phyloP scores from a whole-genome alignment of 2,113 vertebrate species.

The Acanthisitta chloris region DNA sequence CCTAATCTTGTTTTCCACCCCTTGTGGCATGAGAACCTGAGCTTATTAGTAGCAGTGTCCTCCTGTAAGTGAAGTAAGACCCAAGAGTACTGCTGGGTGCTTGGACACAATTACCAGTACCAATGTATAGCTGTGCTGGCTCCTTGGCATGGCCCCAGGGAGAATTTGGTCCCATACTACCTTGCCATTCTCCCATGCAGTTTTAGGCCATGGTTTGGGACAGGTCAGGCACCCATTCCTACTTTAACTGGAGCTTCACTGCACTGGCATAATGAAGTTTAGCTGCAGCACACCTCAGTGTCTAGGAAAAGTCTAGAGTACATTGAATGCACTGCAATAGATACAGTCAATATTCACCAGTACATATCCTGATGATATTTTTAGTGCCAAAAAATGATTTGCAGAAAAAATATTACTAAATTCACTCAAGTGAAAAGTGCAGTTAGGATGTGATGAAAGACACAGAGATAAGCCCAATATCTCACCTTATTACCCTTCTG shows the following conservation, averaged over 20 bases:
- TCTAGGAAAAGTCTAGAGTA: not conserved
- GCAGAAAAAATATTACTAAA: not conserved
- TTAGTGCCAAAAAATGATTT: not conserved
- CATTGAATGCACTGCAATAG: not conserved
- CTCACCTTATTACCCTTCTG: not conserved
- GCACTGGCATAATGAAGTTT: not conserved
- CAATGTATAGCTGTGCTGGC: not conserved
- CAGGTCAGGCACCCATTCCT: not conserved
- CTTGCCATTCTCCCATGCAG: not conserved
- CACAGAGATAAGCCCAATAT: not conserved
- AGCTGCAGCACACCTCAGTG: not conserved
- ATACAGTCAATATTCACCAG: not conserved
- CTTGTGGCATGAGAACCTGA: not conserved
- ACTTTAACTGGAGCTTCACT: not conserved
- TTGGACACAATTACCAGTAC: not conserved
- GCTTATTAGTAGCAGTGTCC: rapidly evolving
- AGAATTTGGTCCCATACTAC: not conserved
- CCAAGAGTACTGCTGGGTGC: not conserved
- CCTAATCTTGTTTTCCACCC: not conserved
- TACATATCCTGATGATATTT: not conserved
- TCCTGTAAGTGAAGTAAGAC: not conserved
- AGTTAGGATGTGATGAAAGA: not conserved
- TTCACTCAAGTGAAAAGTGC: not conserved
- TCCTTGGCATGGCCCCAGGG: not conserved
- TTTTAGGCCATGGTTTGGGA: not conserved